A percentile compares a stretch with the other conserved stretches of the same genome.
Evolutionary conservation across 2,113 vertebrate genomes (phyloP).

Genomic region (Mungos mungo): DNA sequence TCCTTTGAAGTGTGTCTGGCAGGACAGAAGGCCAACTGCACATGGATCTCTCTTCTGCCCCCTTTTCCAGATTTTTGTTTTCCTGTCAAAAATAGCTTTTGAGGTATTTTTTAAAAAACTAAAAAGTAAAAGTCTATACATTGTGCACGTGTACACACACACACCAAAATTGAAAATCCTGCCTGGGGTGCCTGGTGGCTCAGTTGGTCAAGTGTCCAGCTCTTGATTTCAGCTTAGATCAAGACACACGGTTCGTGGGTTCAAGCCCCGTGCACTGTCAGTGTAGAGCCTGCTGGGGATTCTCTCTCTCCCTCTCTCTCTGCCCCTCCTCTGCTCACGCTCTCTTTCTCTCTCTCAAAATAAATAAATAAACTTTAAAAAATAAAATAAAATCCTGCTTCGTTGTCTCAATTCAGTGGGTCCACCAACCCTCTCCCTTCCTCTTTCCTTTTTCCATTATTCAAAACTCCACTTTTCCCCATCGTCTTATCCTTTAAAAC

Average conservation of each 20-base stretch:
- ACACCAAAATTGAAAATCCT: neutral
- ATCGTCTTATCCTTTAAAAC: neutral
- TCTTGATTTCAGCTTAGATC: too few species aligned
- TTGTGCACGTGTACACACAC: neutral
- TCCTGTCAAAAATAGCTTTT: neutral
- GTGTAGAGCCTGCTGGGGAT: too few species aligned
- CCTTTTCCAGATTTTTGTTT: neutral
- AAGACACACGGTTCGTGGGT: too few species aligned
- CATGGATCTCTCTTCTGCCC: neutral
- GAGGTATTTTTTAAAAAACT: neutral
- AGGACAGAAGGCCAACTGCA: neutral
- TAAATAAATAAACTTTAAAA: too few species aligned
- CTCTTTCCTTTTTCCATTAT: neutral
- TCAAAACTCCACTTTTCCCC: neutral
- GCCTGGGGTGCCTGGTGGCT: too few species aligned
- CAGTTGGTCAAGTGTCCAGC: too few species aligned
- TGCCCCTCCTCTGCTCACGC: too few species aligned
- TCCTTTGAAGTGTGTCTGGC: neutral
- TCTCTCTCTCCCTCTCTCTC: too few species aligned
- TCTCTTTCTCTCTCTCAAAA: too few species aligned
- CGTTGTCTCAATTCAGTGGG: neutral
- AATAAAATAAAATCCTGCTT: neutral
- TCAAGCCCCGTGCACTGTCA: too few species aligned
- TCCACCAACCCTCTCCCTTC: neutral
- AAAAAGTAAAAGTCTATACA: neutral